These are phyloP conservation scores for Brachionus koreanus DNA, from an alignment of 1,140 invertebrate genomes.

Conservation along the genomic window DNA sequence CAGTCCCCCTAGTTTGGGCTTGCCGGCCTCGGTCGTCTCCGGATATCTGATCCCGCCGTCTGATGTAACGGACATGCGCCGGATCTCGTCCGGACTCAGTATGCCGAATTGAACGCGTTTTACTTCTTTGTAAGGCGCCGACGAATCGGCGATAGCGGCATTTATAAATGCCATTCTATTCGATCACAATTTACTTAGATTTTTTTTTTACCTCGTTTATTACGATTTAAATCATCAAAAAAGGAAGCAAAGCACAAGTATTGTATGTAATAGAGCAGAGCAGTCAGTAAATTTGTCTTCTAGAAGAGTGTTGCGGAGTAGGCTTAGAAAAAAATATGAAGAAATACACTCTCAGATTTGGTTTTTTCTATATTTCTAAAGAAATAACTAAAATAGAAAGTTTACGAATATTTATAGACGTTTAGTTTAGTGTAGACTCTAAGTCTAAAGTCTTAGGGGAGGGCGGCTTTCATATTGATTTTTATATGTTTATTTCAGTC, in stretches of 20 bases:
- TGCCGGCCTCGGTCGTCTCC: constrained; percentile 95
- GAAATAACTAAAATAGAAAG: not conserved
- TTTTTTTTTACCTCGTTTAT: not conserved
- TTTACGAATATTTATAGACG: not conserved
- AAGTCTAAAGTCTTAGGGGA: not conserved
- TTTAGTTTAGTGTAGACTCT: not conserved
- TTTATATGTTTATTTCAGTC: not conserved
- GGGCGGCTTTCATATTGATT: not conserved
- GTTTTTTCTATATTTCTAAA: not conserved
- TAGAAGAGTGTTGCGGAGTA: not conserved
- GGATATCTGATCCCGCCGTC: constrained; percentile 92
- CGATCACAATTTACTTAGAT: not conserved
- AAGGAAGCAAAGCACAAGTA: not conserved
- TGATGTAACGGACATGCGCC: constrained; percentile 85
- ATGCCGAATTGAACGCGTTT: constrained; percentile 98
- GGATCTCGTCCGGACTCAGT: constrained; percentile 96
- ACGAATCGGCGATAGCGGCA: constrained; percentile 68
- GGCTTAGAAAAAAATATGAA: not conserved
- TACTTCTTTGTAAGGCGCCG: constrained; percentile 84
- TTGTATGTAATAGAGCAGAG: not conserved
- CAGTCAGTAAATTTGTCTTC: constrained; percentile 17
- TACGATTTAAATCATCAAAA: not conserved
- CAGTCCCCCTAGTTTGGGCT: constrained; percentile 91
- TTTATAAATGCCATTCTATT: constrained; percentile 42
- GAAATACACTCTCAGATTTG: not conserved